Evolutionary conservation across 2,797 vertebrate genomes (phyloP), one percentile per base, ranked within the genome.

Genomic region (Poeciliopsis infans): DNA sequence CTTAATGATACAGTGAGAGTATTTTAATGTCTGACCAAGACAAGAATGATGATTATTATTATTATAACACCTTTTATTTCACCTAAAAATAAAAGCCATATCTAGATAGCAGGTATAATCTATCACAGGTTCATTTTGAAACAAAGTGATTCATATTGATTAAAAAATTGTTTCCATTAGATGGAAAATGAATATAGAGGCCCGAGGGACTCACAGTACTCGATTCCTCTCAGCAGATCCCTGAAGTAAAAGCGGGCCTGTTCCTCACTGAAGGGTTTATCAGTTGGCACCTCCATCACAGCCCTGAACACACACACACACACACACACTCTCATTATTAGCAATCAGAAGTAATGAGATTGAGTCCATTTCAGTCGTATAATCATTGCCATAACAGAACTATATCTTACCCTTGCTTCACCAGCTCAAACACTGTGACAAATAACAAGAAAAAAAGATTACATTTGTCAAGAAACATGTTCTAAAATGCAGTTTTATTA

Each of bases 231-330:
- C 91, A 99, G 97, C 81, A 99, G 94, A 91, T 99, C 98, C 91
- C 98, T 97, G 95, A 99, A 99, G 95, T 99, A 99, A 93, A 99
- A 99, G 3, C 98, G 97, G 36, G 97, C 97, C 94, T 98, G 97
- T 89, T 98, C 96, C 91, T 98, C 98, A 0, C 97, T 97, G 77
- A 99, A 97, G 3, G 97, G 96, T 87, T 98, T 99, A 86, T 97
- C 94, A 55, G 97, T 96, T 41, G 98, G 98, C 80, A 99, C 96
- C 93, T 99, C 98, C 98, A 99, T 98, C 93, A 99, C 98, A 0
- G 98, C 97, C 93, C 98, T 99, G 94, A 57, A 84, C 28, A 80
- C 76, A 88, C 55, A 43, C 39, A 72, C 66, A 78, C 46, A 78
- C 46, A 33, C 43, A 1, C 31, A 33, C 43, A 76, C 53, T 66